Conservation (phyloP, 2,797 vertebrate genomes). For the Tangara arthus region DNA sequence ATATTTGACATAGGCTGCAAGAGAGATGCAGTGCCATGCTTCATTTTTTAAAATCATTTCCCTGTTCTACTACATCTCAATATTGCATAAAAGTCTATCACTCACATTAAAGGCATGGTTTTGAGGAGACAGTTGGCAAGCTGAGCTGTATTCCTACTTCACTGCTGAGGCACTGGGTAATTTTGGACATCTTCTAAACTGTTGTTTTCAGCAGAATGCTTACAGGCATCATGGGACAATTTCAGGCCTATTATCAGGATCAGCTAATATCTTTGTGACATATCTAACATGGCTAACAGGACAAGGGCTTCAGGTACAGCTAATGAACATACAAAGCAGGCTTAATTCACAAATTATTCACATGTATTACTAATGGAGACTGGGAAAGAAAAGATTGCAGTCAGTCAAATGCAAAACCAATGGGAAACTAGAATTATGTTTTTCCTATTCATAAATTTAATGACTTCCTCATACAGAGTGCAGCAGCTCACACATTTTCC, state of each 20-base stretch:
- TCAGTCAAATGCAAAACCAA: background rate
- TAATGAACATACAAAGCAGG: background rate
- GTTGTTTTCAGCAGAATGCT: too few relatives aligned
- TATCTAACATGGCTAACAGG: background rate
- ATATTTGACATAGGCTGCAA: background rate
- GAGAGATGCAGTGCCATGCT: background rate
- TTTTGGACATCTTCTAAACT: background rate
- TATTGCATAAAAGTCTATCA: rapidly evolving
- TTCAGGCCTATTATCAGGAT: background rate
- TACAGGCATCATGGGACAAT: background rate
- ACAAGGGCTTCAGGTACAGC: background rate
- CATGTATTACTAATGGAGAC: background rate
- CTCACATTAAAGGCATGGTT: background rate
- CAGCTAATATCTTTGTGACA: background rate
- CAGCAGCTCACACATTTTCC: background rate
- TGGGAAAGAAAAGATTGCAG: background rate
- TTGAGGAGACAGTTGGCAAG: background rate
- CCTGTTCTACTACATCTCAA: background rate
- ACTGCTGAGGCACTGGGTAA: rapidly evolving
- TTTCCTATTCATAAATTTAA: background rate
- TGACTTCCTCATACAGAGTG: background rate
- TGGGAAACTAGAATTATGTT: background rate
- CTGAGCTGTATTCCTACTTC: background rate
- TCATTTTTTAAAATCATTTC: background rate
- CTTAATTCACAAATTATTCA: background rate